A percentile compares a stretch with the other conserved stretches of the same genome.
These are phyloP conservation scores for Spheniscus humboldti DNA, from an alignment of 2,797 vertebrate species.

Conservation along the genomic window DNA sequence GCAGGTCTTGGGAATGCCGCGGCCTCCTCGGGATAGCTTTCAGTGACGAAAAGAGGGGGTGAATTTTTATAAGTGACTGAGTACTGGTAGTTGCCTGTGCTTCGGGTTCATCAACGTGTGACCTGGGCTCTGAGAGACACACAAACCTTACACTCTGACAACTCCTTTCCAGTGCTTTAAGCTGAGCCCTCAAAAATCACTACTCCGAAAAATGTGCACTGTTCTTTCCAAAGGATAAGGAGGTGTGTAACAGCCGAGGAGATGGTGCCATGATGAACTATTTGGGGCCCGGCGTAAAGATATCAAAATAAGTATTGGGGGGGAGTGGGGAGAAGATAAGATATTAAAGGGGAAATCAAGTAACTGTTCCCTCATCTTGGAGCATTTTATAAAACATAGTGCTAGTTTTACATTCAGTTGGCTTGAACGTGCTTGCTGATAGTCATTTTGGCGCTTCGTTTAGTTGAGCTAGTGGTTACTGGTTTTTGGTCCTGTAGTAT, in stretches of 20 bases:
- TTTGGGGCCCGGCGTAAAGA: neutral
- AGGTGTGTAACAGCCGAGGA: neutral
- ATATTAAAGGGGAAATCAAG: neutral
- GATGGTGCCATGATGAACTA: neutral
- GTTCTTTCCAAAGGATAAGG: neutral
- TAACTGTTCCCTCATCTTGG: neutral
- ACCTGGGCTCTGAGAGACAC: neutral
- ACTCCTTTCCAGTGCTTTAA: neutral
- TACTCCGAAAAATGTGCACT: neutral
- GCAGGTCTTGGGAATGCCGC: too few relatives aligned
- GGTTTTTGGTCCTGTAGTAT: too few relatives aligned
- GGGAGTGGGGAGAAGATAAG: neutral
- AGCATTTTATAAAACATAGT: neutral
- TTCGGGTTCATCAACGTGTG: neutral
- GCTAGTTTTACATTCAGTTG: neutral
- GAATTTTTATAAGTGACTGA: neutral
- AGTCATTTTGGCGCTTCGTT: fast-evolving
- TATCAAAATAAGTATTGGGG: neutral
- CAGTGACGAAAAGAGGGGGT: neutral
- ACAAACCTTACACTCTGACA: neutral
- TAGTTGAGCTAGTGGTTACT: neutral
- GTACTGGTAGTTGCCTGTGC: neutral
- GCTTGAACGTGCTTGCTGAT: neutral
- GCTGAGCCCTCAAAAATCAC: neutral
- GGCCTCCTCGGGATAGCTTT: neutral